Conservation (phyloP, 2,113 vertebrate genomes). For the Rattus norvegicus region GRCr8 NC_086039.1:72555501-72556000, state of each 20-base stretch:
- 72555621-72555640: neutral
- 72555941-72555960: constrained; percentile 1
- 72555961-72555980: neutral
- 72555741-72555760: neutral
- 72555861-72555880: constrained; percentile 36
- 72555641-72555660: neutral
- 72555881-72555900: constrained; percentile 5
- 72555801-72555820: neutral
- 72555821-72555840: neutral
- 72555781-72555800: neutral
- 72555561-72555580: constrained; percentile 12
- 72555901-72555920: neutral
- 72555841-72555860: constrained; percentile 2
- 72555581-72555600: neutral
- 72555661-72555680: constrained; percentile 32
- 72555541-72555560: neutral
- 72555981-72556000: neutral
- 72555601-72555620: neutral
- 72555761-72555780: constrained; percentile 31
- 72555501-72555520: neutral
- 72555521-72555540: constrained; percentile 1
- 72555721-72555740: neutral
- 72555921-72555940: neutral
- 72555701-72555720: constrained; percentile 30
- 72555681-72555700: constrained; percentile 27